Conservation (phyloP, 2,888 invertebrate genomes). For the Rhamphomyia laevipes region DNA sequence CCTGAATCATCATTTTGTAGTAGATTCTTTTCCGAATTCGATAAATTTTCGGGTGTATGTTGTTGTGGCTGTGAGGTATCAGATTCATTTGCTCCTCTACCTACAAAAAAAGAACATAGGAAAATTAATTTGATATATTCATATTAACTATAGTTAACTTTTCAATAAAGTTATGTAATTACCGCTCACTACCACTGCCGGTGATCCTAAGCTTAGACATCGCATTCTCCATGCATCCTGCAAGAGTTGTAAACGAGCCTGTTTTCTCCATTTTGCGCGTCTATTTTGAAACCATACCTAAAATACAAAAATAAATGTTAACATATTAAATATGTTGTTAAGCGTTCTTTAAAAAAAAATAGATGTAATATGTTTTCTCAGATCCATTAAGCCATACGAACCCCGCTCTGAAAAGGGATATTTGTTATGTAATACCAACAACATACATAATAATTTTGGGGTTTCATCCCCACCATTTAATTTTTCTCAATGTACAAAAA, state of each 20-base stretch:
- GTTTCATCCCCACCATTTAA: too few species aligned
- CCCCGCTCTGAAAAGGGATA: too few species aligned
- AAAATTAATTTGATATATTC: too few species aligned
- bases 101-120: neutral
- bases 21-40: conserved; percentile 20
- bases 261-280: conserved; percentile 83
- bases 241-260: conserved; percentile 70
- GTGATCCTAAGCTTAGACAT: conserved; percentile 60
- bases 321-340: neutral
- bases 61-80: conserved; percentile 7
- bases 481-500: too few species aligned
- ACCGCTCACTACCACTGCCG: conserved; percentile 45
- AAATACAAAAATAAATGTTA: neutral
- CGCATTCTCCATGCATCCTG: conserved; percentile 89
- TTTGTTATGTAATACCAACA: too few species aligned
- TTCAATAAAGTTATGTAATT: conserved; percentile 6
- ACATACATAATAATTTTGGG: too few species aligned
- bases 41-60: conserved; percentile 27
- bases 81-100: neutral
- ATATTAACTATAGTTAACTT: too few species aligned
- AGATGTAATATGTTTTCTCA: too few species aligned
- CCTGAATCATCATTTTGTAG: conserved; percentile 17
- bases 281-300: conserved; percentile 86
- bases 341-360: too few species aligned
- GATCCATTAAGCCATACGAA: too few species aligned